Conservation (phyloP, 2,797 vertebrate species). For the Anniella stebbinsi region DNA sequence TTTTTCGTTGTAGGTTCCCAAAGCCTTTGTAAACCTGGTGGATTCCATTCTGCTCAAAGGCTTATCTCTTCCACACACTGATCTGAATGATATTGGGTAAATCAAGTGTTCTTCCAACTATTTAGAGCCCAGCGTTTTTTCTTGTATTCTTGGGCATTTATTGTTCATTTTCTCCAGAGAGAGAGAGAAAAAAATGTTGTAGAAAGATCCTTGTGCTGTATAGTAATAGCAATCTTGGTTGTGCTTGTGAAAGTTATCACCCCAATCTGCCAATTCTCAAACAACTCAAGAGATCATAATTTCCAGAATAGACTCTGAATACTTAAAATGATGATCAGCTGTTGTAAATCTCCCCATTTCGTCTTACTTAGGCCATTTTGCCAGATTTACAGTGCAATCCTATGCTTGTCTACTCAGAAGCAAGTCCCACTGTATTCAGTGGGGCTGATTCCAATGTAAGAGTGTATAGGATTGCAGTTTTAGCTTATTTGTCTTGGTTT, state of each 20-base stretch:
- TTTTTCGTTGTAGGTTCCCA: conserved; percentile 77
- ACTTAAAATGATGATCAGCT: background rate
- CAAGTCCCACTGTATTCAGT: no score
- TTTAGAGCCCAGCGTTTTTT: background rate
- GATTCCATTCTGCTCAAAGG: conserved; percentile 69
- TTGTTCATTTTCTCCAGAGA: background rate
- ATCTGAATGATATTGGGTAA: conserved; percentile 71
- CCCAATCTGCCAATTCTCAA: background rate
- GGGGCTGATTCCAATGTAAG: no score
- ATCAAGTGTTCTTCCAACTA: conserved; percentile 21
- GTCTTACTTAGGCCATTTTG: background rate
- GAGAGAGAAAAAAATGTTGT: background rate
- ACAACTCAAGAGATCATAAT: background rate
- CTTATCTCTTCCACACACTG: conserved; percentile 40
- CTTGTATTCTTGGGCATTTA: background rate
- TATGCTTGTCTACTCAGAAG: no score
- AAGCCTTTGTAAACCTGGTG: conserved; percentile 80
- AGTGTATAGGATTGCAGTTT: background rate
- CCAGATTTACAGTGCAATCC: background rate
- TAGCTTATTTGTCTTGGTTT: background rate
- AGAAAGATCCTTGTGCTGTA: background rate
- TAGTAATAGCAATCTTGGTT: background rate
- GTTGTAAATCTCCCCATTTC: background rate
- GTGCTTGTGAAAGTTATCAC: background rate
- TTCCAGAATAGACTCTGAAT: background rate